phyloP scores from a whole-genome alignment of 2,797 vertebrate genomes.

The Scleropages formosus region DNA sequence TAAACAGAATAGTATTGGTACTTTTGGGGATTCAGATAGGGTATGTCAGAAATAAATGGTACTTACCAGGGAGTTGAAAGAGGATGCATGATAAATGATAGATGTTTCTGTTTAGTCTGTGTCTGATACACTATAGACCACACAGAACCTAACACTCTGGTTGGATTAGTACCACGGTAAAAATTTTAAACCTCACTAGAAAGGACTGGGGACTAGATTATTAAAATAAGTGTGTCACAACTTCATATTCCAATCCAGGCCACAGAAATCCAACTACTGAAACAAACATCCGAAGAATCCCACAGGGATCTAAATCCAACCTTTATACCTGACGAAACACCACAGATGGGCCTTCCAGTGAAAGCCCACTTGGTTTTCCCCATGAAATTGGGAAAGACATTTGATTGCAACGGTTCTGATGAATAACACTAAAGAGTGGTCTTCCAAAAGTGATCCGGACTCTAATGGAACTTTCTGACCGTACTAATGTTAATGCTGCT shows the following conservation, averaged over 20 bases:
- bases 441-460: neutral
- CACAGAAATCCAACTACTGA: neutral
- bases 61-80: constrained; percentile 11
- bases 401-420: neutral
- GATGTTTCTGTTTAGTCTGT: neutral
- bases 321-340: neutral
- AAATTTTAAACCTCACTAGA: neutral
- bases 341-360: neutral
- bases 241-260: neutral
- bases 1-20: constrained; percentile 11
- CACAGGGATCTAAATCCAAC: neutral
- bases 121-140: too few species aligned
- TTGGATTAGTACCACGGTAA: neutral
- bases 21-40: constrained; percentile 3
- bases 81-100: constrained; percentile 8
- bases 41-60: constrained; percentile 10
- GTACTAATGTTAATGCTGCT: constrained; percentile 42
- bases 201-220: neutral
- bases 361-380: neutral
- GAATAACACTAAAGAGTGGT: neutral
- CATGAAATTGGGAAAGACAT: neutral
- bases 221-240: neutral
- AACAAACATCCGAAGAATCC: neutral
- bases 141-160: neutral
- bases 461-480: neutral